Percentiles rank a stretch among this genome's conserved stretches.
phyloP scores from a whole-genome alignment of 2,797 vertebrate genomes.

The Morus bassanus region DNA sequence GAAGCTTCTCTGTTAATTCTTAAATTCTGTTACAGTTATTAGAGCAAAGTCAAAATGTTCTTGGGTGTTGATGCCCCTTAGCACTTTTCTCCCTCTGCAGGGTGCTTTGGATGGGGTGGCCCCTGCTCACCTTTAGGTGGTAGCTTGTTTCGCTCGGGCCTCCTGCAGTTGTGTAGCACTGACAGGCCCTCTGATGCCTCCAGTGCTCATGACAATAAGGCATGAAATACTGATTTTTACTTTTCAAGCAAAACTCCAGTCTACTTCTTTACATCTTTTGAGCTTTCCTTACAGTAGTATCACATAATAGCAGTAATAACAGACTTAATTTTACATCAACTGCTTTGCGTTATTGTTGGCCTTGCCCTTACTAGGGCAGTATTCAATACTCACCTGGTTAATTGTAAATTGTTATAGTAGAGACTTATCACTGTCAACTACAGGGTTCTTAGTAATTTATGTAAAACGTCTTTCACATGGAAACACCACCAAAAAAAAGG shows the following conservation, averaged over 20 bases:
- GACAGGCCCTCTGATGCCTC: fast-evolving
- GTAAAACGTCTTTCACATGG: background rate
- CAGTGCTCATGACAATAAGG: too few relatives aligned
- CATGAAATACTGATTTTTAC: background rate
- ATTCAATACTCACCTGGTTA: background rate
- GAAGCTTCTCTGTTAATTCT: background rate
- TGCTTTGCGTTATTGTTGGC: background rate
- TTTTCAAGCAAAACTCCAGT: background rate
- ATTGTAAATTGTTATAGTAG: background rate
- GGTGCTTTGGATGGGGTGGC: background rate
- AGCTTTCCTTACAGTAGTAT: background rate
- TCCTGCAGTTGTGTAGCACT: background rate
- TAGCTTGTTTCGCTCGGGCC: background rate
- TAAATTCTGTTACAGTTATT: background rate
- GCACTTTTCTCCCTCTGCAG: background rate
- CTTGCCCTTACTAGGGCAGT: background rate
- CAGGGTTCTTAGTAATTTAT: background rate
- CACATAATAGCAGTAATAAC: background rate
- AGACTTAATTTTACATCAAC: background rate
- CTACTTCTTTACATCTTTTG: background rate
- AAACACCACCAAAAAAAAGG: background rate
- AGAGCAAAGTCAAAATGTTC: background rate
- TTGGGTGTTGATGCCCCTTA: background rate
- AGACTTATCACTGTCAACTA: background rate
- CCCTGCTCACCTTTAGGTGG: background rate